A percentile compares a stretch with the other conserved stretches of the same genome.
phyloP scores from a whole-genome alignment of 2,113 vertebrate genomes.

The Myrmophylax atrothorax region DNA sequence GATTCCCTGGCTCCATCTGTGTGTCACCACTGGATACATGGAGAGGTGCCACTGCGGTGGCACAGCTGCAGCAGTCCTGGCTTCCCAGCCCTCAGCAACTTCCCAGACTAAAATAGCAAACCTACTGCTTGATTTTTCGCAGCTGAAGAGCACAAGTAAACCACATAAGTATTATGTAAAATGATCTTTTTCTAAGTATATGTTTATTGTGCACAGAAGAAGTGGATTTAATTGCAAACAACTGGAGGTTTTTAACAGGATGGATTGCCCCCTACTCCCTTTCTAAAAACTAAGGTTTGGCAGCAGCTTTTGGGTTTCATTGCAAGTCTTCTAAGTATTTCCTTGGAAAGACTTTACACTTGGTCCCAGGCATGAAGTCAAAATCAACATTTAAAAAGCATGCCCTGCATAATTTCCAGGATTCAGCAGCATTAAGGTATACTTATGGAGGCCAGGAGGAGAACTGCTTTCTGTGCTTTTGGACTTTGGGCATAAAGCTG shows the following conservation, averaged over 20 bases:
- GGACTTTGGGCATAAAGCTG: background rate
- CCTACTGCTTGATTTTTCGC: slow-evolving; percentile 20
- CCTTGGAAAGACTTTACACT: slow-evolving; percentile 74
- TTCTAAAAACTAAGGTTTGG: slow-evolving; percentile 54
- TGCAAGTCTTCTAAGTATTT: slow-evolving; percentile 74
- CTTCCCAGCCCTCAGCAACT: slow-evolving; percentile 47
- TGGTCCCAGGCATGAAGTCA: slow-evolving; percentile 74
- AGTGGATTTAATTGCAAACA: slow-evolving; percentile 62
- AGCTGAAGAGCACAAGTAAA: slow-evolving; percentile 44
- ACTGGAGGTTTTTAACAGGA: slow-evolving; percentile 60
- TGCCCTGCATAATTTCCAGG: slow-evolving; percentile 63
- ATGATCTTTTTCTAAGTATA: slow-evolving; percentile 57
- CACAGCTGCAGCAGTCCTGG: background rate
- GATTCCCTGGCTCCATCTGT: background rate
- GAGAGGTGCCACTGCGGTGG: background rate
- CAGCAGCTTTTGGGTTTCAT: slow-evolving; percentile 56
- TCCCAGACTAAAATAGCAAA: slow-evolving; percentile 25
- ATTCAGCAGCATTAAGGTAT: slow-evolving; percentile 38
- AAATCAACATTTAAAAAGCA: slow-evolving; percentile 70
- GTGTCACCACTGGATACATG: background rate
- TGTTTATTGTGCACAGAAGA: slow-evolving; percentile 50
- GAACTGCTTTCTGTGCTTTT: slow-evolving; percentile 55
- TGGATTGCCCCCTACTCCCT: slow-evolving; percentile 42
- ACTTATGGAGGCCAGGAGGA: slow-evolving; percentile 20
- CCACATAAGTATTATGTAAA: slow-evolving; percentile 57